Percentiles rank a stretch among this genome's conserved stretches.
These are phyloP conservation scores for Xiphorhynchus erythropygius DNA, from an alignment of 2,797 vertebrate species.

Conservation along the genomic window DNA sequence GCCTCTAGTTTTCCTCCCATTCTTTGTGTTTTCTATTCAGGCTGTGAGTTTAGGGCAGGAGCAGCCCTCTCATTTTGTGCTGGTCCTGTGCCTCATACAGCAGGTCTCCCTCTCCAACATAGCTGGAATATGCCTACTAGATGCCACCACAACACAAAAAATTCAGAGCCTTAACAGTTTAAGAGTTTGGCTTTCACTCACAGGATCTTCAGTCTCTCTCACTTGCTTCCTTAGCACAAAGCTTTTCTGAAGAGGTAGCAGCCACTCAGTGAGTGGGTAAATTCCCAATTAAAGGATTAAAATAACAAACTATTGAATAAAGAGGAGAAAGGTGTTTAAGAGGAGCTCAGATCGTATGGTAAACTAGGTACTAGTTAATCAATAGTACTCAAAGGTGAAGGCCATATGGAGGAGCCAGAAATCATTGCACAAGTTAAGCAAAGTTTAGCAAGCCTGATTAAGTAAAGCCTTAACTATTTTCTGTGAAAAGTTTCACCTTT, in stretches of 20 bases:
- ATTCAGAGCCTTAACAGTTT: neutral
- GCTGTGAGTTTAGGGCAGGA: constrained; percentile 18
- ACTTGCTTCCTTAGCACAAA: neutral
- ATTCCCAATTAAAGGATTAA: constrained; percentile 61
- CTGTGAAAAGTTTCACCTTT: constrained; percentile 69
- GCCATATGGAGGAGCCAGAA: constrained; percentile 55
- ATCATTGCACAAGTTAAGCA: constrained; percentile 74
- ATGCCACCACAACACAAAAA: constrained; percentile 14
- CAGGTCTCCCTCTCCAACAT: neutral
- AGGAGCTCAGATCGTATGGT: constrained; percentile 45
- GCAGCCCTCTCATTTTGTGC: neutral
- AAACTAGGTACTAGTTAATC: constrained; percentile 67
- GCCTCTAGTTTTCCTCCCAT: constrained; percentile 24
- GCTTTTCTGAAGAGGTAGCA: neutral
- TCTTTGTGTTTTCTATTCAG: constrained; percentile 50
- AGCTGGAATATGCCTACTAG: neutral
- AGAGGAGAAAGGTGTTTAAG: constrained; percentile 56
- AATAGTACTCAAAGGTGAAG: constrained; percentile 74
- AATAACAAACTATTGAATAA: constrained; percentile 28
- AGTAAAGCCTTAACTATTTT: constrained; percentile 72
- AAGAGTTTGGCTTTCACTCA: neutral
- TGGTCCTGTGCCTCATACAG: neutral
- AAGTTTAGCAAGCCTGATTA: constrained; percentile 72
- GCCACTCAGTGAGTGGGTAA: neutral
- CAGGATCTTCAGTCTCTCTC: neutral